A percentile compares a stretch with the other conserved stretches of the same genome.
Conservation (phyloP, 2,888 invertebrate genomes). For the Brachyopa scutellaris region DNA sequence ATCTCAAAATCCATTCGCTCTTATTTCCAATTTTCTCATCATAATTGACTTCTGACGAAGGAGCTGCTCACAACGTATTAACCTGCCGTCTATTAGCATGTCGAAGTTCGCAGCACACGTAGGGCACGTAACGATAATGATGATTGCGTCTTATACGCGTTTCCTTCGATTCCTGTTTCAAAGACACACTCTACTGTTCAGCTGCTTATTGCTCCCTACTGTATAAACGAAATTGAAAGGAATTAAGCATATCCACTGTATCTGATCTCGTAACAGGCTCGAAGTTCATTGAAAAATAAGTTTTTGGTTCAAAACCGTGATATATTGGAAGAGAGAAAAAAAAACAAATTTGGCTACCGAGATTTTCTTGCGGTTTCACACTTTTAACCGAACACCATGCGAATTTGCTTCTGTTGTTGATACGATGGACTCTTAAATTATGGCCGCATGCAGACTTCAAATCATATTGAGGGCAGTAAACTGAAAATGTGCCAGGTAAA, state of each 20-base stretch:
- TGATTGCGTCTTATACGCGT: conserved; percentile 70
- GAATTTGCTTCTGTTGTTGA: conserved; percentile 65
- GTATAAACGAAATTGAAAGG: conserved; percentile 62
- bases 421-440: conserved; percentile 40
- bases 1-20: conserved; percentile 47
- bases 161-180: conserved; percentile 42
- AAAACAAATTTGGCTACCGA: conserved; percentile 77
- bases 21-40: conserved; percentile 71
- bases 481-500: conserved; percentile 38
- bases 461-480: neutral
- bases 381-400: conserved; percentile 75
- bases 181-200: neutral
- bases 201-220: neutral
- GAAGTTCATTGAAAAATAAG: conserved; percentile 53
- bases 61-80: conserved; percentile 61
- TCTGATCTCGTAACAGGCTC: conserved; percentile 5
- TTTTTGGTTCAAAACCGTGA: conserved; percentile 51
- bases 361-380: conserved; percentile 81
- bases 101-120: conserved; percentile 71
- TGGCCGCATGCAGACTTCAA: neutral
- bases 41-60: conserved; percentile 72
- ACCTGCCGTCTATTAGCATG: conserved; percentile 67
- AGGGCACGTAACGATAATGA: conserved; percentile 69
- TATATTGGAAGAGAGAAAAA: conserved; percentile 9
- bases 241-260: conserved; percentile 33